phyloP scores from a whole-genome alignment of 2,797 vertebrate genomes.

The Gobio occitaniae region DNA sequence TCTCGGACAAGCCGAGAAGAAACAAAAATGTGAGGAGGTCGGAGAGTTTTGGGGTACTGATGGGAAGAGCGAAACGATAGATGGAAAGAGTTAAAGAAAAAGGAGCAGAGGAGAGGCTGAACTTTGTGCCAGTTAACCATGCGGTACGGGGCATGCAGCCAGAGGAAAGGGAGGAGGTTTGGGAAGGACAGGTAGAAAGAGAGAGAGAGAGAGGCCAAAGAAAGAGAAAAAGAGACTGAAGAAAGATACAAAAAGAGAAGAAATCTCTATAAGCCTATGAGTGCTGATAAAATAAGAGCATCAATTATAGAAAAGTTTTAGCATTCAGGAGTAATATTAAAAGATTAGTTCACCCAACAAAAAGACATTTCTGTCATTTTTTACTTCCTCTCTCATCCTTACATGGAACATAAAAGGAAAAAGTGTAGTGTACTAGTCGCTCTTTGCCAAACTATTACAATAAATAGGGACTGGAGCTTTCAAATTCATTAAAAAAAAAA shows the following conservation, averaged over 20 bases:
- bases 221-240: slow-evolving; percentile 17
- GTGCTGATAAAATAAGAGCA: slow-evolving; percentile 4
- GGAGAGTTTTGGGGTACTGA: slow-evolving; percentile 68
- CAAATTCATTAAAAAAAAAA: background rate
- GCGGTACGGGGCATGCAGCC: slow-evolving; percentile 60
- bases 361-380: too few species aligned
- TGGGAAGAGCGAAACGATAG: slow-evolving; percentile 61
- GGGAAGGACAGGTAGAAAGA: slow-evolving; percentile 28
- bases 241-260: background rate
- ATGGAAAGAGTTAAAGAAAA: slow-evolving; percentile 50
- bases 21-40: slow-evolving; percentile 60
- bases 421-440: background rate
- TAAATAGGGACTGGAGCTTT: background rate
- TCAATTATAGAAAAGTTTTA: slow-evolving; percentile 1
- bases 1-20: slow-evolving; percentile 48
- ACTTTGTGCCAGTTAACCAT: slow-evolving; percentile 61
- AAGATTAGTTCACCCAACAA: too few species aligned
- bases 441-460: background rate
- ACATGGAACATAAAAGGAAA: background rate
- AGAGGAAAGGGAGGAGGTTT: slow-evolving; percentile 44
- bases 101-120: slow-evolving; percentile 44
- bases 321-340: background rate
- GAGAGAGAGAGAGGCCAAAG: slow-evolving; percentile 8
- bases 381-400: background rate
- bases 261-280: slow-evolving; percentile 15